Evolutionary conservation across 2,113 vertebrate genomes (phyloP).

Genomic region (Syngnathoides biaculeatus): DNA sequence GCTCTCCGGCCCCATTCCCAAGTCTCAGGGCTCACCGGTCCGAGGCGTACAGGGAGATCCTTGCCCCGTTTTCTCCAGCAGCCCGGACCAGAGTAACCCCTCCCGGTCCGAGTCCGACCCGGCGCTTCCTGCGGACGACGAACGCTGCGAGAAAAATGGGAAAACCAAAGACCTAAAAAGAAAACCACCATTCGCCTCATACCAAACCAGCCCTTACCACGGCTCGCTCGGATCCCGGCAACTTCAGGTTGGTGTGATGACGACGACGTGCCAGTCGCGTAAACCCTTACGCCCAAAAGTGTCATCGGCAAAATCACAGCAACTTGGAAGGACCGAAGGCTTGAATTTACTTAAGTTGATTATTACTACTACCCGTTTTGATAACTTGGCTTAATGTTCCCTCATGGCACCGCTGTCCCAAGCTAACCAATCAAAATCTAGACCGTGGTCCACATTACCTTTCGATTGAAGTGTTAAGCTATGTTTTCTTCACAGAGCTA

Average conservation of each 20-base stretch:
- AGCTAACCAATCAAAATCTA: no score
- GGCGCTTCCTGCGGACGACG: constrained; percentile 73
- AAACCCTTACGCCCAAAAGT: no score
- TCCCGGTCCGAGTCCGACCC: constrained; percentile 68
- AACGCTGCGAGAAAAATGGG: constrained; percentile 70
- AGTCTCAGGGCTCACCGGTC: constrained; percentile 57
- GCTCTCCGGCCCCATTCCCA: constrained; percentile 49
- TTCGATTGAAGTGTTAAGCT: no score
- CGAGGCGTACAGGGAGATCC: constrained; percentile 66
- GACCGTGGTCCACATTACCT: no score
- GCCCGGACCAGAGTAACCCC: constrained; percentile 72
- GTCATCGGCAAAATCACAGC: no score
- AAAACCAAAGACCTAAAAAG: constrained; percentile 53
- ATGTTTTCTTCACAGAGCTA: no score
- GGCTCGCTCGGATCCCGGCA: constrained; percentile 77
- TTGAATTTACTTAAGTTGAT: no score
- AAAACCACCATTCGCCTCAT: constrained; percentile 77
- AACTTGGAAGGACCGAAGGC: no score
- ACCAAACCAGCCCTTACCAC: constrained; percentile 80
- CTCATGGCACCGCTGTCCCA: no score
- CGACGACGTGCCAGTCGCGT: neutral
- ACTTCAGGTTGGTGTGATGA: constrained; percentile 73
- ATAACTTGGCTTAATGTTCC: no score
- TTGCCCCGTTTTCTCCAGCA: constrained; percentile 70
- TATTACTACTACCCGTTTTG: no score